A percentile compares a stretch with the other conserved stretches of the same genome.
These are phyloP conservation scores for Peromyscus polionotus DNA, from an alignment of 2,113 vertebrate genomes.

Conservation along the genomic window DNA sequence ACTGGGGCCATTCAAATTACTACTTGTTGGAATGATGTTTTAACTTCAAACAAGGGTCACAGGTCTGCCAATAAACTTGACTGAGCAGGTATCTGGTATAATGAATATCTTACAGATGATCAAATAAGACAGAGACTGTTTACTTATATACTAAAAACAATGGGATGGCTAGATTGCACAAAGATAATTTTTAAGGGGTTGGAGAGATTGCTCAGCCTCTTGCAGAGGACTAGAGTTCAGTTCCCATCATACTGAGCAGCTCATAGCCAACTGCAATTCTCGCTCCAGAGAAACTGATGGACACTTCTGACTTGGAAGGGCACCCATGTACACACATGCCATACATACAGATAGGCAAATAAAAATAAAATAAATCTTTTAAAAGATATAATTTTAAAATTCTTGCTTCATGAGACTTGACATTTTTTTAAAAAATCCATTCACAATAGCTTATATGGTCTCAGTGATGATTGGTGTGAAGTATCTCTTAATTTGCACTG, in stretches of 20 bases:
- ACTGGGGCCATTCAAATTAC: background rate
- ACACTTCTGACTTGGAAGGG: background rate
- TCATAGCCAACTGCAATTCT: background rate
- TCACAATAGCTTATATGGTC: slow-evolving; percentile 27
- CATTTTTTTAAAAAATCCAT: background rate
- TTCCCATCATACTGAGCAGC: too few species aligned
- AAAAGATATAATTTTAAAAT: background rate
- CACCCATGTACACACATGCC: rapidly evolving
- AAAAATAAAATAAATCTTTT: background rate
- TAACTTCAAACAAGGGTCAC: background rate
- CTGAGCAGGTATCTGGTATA: background rate
- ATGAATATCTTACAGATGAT: background rate
- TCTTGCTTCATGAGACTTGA: slow-evolving; percentile 5
- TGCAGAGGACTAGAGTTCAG: background rate
- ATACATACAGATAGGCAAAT: background rate
- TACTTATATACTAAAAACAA: slow-evolving; percentile 1
- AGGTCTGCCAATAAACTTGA: background rate
- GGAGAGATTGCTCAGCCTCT: background rate
- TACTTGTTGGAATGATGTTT: background rate
- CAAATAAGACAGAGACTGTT: slow-evolving; percentile 20
- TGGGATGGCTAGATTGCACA: background rate
- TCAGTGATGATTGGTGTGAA: background rate
- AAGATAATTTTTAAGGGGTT: background rate
- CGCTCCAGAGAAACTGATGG: background rate
- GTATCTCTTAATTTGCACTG: slow-evolving; percentile 6